Evolutionary conservation across 2,888 invertebrate genomes (phyloP).

Genomic region (Calephelis perditalis): DNA sequence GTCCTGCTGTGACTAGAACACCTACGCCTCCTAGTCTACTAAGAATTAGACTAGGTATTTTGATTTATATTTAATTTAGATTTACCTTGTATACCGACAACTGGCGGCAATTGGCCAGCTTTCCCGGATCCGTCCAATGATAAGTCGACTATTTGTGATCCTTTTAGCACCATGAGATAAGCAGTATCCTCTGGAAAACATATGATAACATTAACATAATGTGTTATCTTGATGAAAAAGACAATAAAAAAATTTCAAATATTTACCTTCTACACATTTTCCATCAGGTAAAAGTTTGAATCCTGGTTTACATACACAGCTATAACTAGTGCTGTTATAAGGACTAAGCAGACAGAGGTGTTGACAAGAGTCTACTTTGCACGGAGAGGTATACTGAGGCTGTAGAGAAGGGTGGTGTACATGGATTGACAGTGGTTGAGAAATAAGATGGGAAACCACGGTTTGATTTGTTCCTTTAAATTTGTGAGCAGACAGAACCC

Average conservation of each 20-base stretch:
- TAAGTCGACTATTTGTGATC: slow-evolving; percentile 92
- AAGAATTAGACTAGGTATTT: too few relatives aligned
- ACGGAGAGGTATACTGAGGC: slow-evolving; percentile 88
- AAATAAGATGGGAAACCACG: slow-evolving; percentile 95
- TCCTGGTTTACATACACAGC: slow-evolving; percentile 95
- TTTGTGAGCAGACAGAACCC: slow-evolving; percentile 94
- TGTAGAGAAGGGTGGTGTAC: slow-evolving; percentile 97
- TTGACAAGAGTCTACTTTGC: slow-evolving; percentile 82
- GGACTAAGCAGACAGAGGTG: slow-evolving; percentile 96
- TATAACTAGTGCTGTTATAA: slow-evolving; percentile 81
- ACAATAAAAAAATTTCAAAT: not conserved
- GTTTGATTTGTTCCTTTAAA: slow-evolving; percentile 94
- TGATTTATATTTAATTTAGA: not conserved
- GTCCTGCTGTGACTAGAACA: too few relatives aligned
- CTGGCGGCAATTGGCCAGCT: slow-evolving; percentile 89
- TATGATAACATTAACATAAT: slow-evolving; percentile 1
- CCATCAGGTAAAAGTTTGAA: slow-evolving; percentile 83
- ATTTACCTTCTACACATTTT: slow-evolving; percentile 81
- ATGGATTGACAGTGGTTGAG: slow-evolving; percentile 96
- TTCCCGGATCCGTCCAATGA: slow-evolving; percentile 86
- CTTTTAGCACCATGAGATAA: slow-evolving; percentile 93
- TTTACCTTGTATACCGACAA: slow-evolving; percentile 85
- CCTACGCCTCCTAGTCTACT: too few relatives aligned
- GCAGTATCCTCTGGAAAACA: slow-evolving; percentile 85
- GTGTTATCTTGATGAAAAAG: not conserved